Percentiles rank a stretch among this genome's conserved stretches.
These are phyloP conservation scores for Callipepla californica DNA, from an alignment of 2,113 vertebrate genomes.

Conservation along the genomic window DNA sequence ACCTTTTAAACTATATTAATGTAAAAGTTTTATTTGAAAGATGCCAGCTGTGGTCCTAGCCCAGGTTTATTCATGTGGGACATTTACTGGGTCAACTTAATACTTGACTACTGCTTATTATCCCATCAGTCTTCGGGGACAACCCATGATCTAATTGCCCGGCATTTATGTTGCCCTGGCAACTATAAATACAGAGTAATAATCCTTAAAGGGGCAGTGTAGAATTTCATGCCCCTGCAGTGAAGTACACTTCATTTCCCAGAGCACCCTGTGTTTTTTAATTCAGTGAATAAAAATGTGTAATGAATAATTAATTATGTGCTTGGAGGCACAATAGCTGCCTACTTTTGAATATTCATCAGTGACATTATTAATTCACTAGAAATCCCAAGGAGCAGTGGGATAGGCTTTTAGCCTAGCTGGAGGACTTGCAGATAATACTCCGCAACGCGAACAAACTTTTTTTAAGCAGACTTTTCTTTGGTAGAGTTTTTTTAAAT, in stretches of 20 bases:
- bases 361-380: constrained; percentile 89
- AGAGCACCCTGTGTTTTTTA: constrained; percentile 89
- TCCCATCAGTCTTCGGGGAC: constrained; percentile 89
- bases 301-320: constrained; percentile 91
- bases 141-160: constrained; percentile 90
- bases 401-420: constrained; percentile 84
- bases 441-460: constrained; percentile 77
- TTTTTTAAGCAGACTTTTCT: constrained; percentile 78
- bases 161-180: constrained; percentile 89
- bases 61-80: constrained; percentile 87
- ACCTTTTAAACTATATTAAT: constrained; percentile 78
- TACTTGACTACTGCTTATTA: constrained; percentile 91
- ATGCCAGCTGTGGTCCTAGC: constrained; percentile 84
- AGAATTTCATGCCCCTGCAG: constrained; percentile 85
- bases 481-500: constrained; percentile 56
- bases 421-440: constrained; percentile 84
- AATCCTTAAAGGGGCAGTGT: constrained; percentile 88
- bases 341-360: constrained; percentile 91
- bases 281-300: constrained; percentile 90
- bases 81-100: constrained; percentile 89
- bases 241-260: constrained; percentile 86
- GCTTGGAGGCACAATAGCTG: constrained; percentile 89
- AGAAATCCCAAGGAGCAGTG: constrained; percentile 83
- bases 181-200: constrained; percentile 88
- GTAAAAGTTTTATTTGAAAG: constrained; percentile 86